phyloP scores from a whole-genome alignment of 2,888 invertebrate genomes.

The Drosophila limbata region DNA sequence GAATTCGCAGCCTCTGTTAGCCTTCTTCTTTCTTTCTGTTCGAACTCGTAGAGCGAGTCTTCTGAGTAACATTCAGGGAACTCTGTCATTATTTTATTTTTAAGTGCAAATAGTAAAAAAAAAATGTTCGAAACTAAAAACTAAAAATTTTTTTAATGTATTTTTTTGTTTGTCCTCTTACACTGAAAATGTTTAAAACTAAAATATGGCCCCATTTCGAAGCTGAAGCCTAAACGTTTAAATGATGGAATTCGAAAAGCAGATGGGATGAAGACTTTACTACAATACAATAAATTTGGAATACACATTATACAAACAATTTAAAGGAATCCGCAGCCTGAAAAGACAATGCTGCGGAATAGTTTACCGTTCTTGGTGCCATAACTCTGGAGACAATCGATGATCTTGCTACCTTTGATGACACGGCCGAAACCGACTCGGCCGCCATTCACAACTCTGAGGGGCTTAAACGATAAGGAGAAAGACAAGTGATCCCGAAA shows the following conservation, averaged over 20 bases:
- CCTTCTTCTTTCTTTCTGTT: background rate
- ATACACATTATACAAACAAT: background rate
- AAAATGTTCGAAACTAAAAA: constrained; percentile 4
- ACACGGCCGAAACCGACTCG: constrained; percentile 79
- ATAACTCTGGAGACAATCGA: constrained; percentile 70
- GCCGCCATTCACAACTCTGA: constrained; percentile 71
- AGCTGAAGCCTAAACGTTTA: background rate
- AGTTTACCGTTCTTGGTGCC: constrained; percentile 81
- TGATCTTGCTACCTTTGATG: constrained; percentile 67
- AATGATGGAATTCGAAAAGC: constrained; percentile 7
- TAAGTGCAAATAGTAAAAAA: constrained; percentile 10
- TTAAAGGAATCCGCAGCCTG: constrained; percentile 71
- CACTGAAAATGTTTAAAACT: constrained; percentile 7
- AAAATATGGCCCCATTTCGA: background rate
- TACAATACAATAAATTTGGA: constrained; percentile 25
- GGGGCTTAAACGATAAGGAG: constrained; percentile 77
- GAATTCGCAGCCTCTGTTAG: background rate
- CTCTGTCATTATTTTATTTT: constrained; percentile 1
- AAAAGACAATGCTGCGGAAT: constrained; percentile 63
- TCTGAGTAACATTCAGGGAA: constrained; percentile 10
- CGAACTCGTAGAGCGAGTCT: background rate
- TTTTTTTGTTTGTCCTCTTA: constrained; percentile 3
- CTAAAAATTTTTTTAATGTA: constrained; percentile 19
- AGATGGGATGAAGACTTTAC: background rate
- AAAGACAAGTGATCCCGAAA: constrained; percentile 61